Base-by-base conservation (phyloP, 2,888 invertebrate species). In the Anthophora plumipes region DNA sequence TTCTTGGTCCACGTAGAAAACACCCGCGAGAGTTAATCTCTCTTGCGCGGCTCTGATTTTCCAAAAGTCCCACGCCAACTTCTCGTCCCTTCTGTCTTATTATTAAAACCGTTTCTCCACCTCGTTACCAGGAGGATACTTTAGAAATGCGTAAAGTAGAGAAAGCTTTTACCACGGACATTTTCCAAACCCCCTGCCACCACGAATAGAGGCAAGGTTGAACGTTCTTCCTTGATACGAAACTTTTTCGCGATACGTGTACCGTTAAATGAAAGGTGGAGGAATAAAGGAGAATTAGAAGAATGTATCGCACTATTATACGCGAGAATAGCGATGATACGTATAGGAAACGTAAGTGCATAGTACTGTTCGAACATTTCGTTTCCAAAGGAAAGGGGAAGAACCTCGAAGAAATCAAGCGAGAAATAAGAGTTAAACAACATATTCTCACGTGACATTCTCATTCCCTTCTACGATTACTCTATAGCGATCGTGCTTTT, bases 341-440 rank as follows among this genome's bases (percentile, higher is more conserved):
- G 7, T 9, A 11, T 12, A 20, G 52, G 14, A 1, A 43, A 9
- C 63, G 31, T 61, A 61, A 77, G 77, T 77, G 77, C 77, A 14
- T 68, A 55, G 17, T 25, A 60, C 14, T 77, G 78, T 76, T 76
- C 68, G 63, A n/a, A 50, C 76, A 52, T 41, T n/a, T 8, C 61
- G 25, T 55, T 60, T 63, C 17, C 43, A 43, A 6, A n/a, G n/a
- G n/a, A 25, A 9, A 14, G 31, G 31, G 52, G 17, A 50, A 12
- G 67, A n/a, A 46, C n/a, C 22, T n/a, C n/a, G n/a, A 39, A 43
- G 78, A 63, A 77, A 72, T 77, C 61, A 68, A 50, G n/a, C 22
- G 22, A 48, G 57, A 54, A 59, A 68, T 68, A 48, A 20, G 31
- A 14, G 48, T 41, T 63, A 68, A 73, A 52, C 77, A 71, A 73